Percentiles rank a stretch among this genome's conserved stretches.
Evolutionary conservation across 35 echinoderm and acorn worm species (phyloP).

Genomic region (Anneissia japonica): DNA sequence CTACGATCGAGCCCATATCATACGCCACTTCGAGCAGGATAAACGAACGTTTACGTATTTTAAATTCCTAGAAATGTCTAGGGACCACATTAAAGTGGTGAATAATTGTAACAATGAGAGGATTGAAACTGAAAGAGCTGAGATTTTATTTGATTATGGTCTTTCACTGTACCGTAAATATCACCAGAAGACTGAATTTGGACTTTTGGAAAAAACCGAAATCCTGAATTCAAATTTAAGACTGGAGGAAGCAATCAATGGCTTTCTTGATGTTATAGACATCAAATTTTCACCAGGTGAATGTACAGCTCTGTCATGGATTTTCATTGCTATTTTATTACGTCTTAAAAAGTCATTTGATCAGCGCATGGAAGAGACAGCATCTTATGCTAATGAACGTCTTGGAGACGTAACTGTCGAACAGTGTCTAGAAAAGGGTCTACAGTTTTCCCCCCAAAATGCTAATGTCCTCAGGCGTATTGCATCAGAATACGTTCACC

Average conservation of each 20-base stretch:
- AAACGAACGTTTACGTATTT: constrained; percentile 68
- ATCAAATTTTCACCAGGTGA: constrained; percentile 10
- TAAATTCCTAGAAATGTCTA: constrained; percentile 57
- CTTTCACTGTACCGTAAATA: constrained; percentile 55
- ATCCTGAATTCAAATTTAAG: background rate
- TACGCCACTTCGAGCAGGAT: constrained; percentile 78
- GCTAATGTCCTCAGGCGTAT: constrained; percentile 44
- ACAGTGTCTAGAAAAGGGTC: constrained; percentile 27
- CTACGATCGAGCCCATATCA: constrained; percentile 64
- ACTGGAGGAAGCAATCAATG: constrained; percentile 37
- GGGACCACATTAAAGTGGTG: background rate
- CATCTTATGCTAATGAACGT: background rate
- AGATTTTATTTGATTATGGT: constrained; percentile 79
- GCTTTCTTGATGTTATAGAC: constrained; percentile 49
- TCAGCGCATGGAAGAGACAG: constrained; percentile 14
- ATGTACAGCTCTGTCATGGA: constrained; percentile 53
- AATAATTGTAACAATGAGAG: constrained; percentile 17
- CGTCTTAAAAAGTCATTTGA: constrained; percentile 34
- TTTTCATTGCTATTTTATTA: constrained; percentile 65
- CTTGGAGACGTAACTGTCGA: constrained; percentile 2
- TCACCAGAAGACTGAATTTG: constrained; percentile 34
- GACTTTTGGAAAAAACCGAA: background rate
- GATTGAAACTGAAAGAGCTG: constrained; percentile 40
- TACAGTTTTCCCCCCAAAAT: constrained; percentile 26
- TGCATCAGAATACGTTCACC: constrained; percentile 39